Evolutionary conservation across 1,140 invertebrate species (phyloP), one percentile per base, ranked within the genome.

Genomic region (Mycetomoellerius zeteki): DNA sequence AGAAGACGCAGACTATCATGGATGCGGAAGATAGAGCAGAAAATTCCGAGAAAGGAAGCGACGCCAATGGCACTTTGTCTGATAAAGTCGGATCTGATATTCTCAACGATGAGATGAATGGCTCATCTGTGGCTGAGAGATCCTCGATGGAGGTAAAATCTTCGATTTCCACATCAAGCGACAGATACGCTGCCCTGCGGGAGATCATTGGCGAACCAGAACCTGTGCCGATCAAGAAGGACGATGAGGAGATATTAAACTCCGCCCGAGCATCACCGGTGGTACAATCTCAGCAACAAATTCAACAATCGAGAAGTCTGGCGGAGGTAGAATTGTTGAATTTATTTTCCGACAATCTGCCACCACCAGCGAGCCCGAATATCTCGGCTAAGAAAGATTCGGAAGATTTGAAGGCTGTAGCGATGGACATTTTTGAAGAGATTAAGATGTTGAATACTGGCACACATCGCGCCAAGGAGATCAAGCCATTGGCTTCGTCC

Each of bases 341-440:
- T 85, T 78, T 95, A 2, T 95, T 95, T 76, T 93, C 94, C 0
- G 94, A 95, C 33, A 90, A 87, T 8, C 88, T 92, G 8, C 88
- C 91, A 6, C 87, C 88, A 64, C 72, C 78, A 0, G 62, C 92
- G 4, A 91, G 86, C 16, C 88, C 91, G 5, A 92, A 91, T 65
- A 94, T 94, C 27, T 24, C 64, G 12, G 6, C 47, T 1, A 93
- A 90, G 6, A 93, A 91, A 47, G 92, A 94, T 8, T 50, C 76
- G 14, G 92, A 94, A 0, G 92, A 93, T 7, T 16, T 85, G 7
- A 93, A 92, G 21, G 75, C 89, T 6, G 86, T 86, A 19, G 90
- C 93, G 0, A 91, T 94, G 89, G 94, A 95, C 73, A 95, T 95
- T 78, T 95, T 95, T 67, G 93, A 95, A 75, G 95, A 95, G 88